A percentile compares a stretch with the other conserved stretches of the same genome.
Evolutionary conservation across 2,888 invertebrate genomes (phyloP).

Genomic region (Micropterix aruncella): DNA sequence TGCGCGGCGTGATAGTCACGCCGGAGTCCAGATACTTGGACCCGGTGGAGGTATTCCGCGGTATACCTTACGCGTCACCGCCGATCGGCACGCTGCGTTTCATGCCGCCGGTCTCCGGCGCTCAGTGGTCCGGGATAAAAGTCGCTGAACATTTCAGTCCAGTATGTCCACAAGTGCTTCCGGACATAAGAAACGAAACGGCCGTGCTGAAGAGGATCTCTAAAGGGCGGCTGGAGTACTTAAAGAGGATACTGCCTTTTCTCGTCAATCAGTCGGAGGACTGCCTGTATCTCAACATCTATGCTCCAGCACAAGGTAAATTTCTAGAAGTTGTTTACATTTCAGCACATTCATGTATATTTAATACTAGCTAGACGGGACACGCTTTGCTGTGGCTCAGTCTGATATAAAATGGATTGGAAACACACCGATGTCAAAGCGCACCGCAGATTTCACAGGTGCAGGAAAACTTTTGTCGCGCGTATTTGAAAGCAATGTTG

Average conservation of each 20-base stretch:
- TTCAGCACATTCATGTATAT: constrained; percentile 1
- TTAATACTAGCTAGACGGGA: neutral
- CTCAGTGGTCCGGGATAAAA: constrained; percentile 82
- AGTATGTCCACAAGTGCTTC: constrained; percentile 85
- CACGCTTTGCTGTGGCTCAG: too few relatives aligned
- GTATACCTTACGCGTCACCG: constrained; percentile 90
- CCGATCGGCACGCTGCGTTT: constrained; percentile 81
- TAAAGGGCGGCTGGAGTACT: constrained; percentile 73
- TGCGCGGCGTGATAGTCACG: constrained; percentile 73
- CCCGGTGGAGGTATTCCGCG: constrained; percentile 85
- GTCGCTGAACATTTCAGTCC: constrained; percentile 78
- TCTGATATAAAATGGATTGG: too few relatives aligned
- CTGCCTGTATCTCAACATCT: constrained; percentile 93
- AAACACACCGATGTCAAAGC: too few relatives aligned
- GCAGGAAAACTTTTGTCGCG: too few relatives aligned
- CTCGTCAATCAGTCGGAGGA: constrained; percentile 91
- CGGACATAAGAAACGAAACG: constrained; percentile 74
- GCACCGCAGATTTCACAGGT: too few relatives aligned
- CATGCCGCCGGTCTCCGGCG: constrained; percentile 92
- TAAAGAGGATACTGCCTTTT: constrained; percentile 76
- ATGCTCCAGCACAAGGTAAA: constrained; percentile 90
- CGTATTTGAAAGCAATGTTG: too few relatives aligned
- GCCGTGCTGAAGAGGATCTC: constrained; percentile 76
- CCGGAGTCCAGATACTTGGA: constrained; percentile 70
- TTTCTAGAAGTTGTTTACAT: constrained; percentile 10